These are phyloP conservation scores for Lepilemur septentrionalis DNA, from an alignment of 2,797 vertebrate genomes.

Conservation along the genomic window DNA sequence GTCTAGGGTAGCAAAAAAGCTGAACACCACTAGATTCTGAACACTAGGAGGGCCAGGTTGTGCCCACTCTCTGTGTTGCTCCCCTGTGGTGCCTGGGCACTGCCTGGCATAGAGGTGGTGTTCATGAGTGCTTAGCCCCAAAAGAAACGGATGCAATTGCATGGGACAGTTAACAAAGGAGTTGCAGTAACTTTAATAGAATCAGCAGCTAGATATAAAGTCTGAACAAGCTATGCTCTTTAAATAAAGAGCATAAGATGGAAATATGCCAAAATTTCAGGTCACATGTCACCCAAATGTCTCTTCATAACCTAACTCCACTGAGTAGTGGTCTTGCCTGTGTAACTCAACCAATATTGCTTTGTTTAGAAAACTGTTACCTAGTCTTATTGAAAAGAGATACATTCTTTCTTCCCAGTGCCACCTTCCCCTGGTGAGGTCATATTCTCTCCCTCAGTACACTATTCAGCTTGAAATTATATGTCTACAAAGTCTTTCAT, in stretches of 20 bases:
- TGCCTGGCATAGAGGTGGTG: neutral
- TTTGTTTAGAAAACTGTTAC: neutral
- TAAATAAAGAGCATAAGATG: neutral
- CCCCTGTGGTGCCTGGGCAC: neutral
- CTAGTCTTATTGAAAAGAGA: neutral
- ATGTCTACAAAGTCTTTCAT: neutral
- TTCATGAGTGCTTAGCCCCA: neutral
- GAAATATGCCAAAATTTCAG: neutral
- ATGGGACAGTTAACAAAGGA: neutral
- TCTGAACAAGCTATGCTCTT: neutral
- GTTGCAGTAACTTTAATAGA: neutral
- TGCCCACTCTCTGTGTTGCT: neutral
- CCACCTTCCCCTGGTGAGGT: neutral
- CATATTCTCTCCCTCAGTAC: neutral
- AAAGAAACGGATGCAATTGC: neutral
- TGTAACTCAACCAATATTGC: neutral
- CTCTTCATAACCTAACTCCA: neutral
- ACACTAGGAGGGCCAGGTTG: neutral
- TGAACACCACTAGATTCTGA: neutral
- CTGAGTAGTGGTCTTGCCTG: neutral
- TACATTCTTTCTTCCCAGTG: neutral
- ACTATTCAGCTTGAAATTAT: neutral
- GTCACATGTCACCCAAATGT: neutral
- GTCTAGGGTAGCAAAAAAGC: neutral
- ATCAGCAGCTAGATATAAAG: neutral